Evolutionary conservation across 2,888 invertebrate genomes (phyloP), one percentile per base, ranked within the genome.

Genomic region (Macrophya annulata): DNA sequence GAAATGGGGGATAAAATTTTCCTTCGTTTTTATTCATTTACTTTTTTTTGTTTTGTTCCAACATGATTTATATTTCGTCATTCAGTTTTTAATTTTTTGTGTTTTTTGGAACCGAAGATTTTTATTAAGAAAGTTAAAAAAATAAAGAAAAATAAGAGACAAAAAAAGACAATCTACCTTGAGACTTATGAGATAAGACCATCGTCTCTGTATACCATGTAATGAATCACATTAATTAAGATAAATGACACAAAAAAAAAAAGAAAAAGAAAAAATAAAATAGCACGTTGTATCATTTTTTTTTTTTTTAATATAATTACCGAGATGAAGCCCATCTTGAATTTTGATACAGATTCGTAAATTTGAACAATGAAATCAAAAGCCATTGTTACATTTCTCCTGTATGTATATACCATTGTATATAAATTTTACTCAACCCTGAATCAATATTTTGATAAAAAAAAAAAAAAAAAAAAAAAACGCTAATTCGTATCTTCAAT

Each of bases 281-380:
- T 37, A 15, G 31, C 40, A 25, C 21, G 62, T 59, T 59, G 37
- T 68, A 37, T n/a, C n/a, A n/a, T n/a, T n/a, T n/a, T 17, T 31
- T 68, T 21, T 65, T n/a, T n/a, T 4, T 68, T 25, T 8, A 37
- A 37, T 68, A 25, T 17, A 68, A 25, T 37, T 68, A 68, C 68
- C 68, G 31, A 37, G 68, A 68, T 37, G 37, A 37, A 68, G 68
- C 31, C 37, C 37, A 37, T 68, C 68, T 5, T 31, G 68, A 68
- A 31, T 37, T 68, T 68, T 59, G 15, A 68, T 68, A 68, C 68
- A 4, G 68, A 37, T 15, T 68, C 68, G 68, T 68, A 68, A 68
- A 37, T 68, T 68, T 37, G 6, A 68, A 68, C 68, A 68, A 68
- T 68, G 68, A 68, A 68, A 68, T 15, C 37, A 68, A 12, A 68